A percentile compares a stretch with the other conserved stretches of the same genome.
Evolutionary conservation across 92 coral and sea anemone species (phyloP).

Genomic region (Paramuricea clavata): DNA sequence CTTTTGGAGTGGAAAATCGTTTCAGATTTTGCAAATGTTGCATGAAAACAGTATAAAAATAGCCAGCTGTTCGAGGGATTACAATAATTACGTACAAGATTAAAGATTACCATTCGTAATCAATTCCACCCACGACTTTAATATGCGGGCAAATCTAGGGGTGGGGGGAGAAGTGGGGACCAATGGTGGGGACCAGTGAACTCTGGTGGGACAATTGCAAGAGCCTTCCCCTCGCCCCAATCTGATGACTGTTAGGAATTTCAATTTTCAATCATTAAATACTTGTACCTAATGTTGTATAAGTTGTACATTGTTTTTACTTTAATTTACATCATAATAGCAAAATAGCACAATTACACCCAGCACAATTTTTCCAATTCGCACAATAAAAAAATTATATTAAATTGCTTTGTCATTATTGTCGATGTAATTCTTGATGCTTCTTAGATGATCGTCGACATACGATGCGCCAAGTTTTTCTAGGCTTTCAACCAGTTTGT

Average conservation of each 20-base stretch:
- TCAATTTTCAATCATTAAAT: too few species aligned
- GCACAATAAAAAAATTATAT: too few species aligned
- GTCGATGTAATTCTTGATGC: neutral
- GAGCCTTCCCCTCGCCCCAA: too few species aligned
- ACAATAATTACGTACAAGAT: neutral
- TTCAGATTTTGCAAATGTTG: neutral
- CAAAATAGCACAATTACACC: too few species aligned
- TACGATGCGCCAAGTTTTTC: constrained; percentile 15
- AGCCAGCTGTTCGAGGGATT: neutral
- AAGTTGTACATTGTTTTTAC: too few species aligned
- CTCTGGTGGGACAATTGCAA: too few species aligned
- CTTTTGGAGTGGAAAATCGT: neutral
- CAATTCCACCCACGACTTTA: neutral
- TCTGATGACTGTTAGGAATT: too few species aligned
- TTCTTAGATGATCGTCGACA: constrained; percentile 25
- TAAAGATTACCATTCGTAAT: neutral
- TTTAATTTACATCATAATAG: too few species aligned
- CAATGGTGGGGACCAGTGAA: too few species aligned
- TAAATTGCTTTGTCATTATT: neutral
- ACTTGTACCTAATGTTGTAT: too few species aligned
- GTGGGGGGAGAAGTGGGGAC: neutral
- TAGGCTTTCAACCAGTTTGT: constrained; percentile 77
- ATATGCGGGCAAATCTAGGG: neutral
- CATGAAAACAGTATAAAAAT: neutral
- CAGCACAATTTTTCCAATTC: too few species aligned